These are phyloP conservation scores for Crypturellus tataupa DNA, from an alignment of 2,797 vertebrate genomes.

Conservation along the genomic window DNA sequence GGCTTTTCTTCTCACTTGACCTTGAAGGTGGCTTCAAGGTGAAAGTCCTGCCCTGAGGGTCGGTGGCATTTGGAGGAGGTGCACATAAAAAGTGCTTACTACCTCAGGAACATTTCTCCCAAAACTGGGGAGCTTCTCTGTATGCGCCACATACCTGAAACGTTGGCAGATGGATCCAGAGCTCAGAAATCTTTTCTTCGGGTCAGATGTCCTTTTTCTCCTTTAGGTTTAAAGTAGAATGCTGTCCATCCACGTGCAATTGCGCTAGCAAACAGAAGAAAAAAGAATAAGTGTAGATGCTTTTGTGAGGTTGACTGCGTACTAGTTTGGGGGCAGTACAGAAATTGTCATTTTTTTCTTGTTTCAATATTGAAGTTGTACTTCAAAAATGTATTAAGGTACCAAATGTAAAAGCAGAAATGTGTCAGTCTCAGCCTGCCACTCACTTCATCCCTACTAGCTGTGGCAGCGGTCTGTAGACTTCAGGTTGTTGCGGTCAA, in stretches of 20 bases:
- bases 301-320: not conserved
- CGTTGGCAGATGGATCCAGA: not conserved
- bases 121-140: not conserved
- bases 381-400: not conserved
- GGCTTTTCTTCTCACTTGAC: constrained; percentile 38
- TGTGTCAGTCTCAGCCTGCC: not conserved
- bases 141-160: not conserved
- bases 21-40: not conserved
- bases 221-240: not conserved
- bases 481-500: constrained; percentile 53
- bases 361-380: not conserved
- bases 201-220: not conserved
- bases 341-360: not conserved
- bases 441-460: constrained; percentile 17
- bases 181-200: not conserved
- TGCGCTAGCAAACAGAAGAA: not conserved
- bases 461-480: not conserved
- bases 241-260: not conserved
- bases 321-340: not conserved
- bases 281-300: fast-evolving
- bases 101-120: not conserved
- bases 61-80: not conserved
- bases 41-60: constrained; percentile 25
- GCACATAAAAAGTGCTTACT: not conserved
- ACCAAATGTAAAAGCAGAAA: constrained; percentile 43